A percentile compares a stretch with the other conserved stretches of the same genome.
Evolutionary conservation across 2,888 invertebrate genomes (phyloP).

Genomic region (Cryptocephalus moraei): DNA sequence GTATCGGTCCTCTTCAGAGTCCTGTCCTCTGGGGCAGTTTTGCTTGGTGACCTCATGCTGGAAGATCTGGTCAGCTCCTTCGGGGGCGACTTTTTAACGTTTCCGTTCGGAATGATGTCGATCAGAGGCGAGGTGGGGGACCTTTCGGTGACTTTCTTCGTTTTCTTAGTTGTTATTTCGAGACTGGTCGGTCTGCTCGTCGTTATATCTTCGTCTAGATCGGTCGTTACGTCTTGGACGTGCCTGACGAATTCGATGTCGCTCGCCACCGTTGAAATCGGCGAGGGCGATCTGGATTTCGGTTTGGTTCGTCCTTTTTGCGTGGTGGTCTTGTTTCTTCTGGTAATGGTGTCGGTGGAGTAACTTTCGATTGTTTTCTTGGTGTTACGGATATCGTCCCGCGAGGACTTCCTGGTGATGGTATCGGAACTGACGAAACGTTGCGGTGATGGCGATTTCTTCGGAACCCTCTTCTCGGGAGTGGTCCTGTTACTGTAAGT

Average conservation of each 20-base stretch:
- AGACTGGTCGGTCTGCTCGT: conserved; percentile 20
- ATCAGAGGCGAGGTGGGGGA: conserved; percentile 29
- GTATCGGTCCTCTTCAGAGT: conserved; percentile 56
- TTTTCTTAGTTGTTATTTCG: conserved; percentile 21
- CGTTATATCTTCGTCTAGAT: conserved; percentile 28
- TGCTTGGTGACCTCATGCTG: conserved; percentile 33
- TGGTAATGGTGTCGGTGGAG: conserved; percentile 19
- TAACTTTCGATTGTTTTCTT: conserved; percentile 7
- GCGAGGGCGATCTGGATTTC: conserved; percentile 25
- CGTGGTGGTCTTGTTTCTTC: conserved; percentile 19
- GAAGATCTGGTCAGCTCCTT: conserved; percentile 36
- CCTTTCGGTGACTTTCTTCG: conserved; percentile 26
- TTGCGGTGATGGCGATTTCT: conserved; percentile 6
- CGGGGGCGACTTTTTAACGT: conserved; percentile 11
- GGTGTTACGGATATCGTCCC: background rate
- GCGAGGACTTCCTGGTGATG: background rate
- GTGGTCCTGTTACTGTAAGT: conserved; percentile 9
- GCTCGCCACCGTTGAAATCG: conserved; percentile 38
- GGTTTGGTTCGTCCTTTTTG: conserved; percentile 20
- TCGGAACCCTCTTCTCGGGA: conserved; percentile 8
- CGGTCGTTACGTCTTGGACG: conserved; percentile 25
- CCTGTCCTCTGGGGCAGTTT: conserved; percentile 31
- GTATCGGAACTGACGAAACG: conserved; percentile 9
- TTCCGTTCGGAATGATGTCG: conserved; percentile 11
- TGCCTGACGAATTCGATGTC: conserved; percentile 40